Evolutionary conservation across 1,140 invertebrate species (phyloP).

Genomic region (Polypedilum pembai): DNA sequence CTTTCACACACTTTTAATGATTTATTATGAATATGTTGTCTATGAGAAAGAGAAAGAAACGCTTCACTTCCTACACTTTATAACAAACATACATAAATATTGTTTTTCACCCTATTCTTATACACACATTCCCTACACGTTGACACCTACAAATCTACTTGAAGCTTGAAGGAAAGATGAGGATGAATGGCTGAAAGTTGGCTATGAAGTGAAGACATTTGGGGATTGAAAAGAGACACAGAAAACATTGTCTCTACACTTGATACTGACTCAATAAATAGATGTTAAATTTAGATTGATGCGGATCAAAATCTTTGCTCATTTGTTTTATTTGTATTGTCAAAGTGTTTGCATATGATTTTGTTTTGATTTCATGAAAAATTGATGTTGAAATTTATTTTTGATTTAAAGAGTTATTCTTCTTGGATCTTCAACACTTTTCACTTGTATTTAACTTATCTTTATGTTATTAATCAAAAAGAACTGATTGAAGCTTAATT

Average conservation of each 20-base stretch:
- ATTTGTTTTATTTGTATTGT: not conserved
- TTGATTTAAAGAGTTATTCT: too few relatives aligned
- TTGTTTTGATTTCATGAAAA: too few relatives aligned
- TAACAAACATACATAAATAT: too few relatives aligned
- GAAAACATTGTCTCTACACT: not conserved
- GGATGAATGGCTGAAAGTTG: not conserved
- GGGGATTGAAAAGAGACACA: constrained; percentile 10
- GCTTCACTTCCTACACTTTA: too few relatives aligned
- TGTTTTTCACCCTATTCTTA: too few relatives aligned
- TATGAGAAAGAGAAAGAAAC: too few relatives aligned
- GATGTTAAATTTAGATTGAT: constrained; percentile 19
- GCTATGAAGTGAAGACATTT: constrained; percentile 17
- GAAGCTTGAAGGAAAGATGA: not conserved
- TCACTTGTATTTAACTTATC: too few relatives aligned
- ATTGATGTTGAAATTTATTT: too few relatives aligned
- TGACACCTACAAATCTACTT: constrained; percentile 17
- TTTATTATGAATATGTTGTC: not conserved
- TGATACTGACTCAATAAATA: not conserved
- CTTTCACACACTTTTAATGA: not conserved
- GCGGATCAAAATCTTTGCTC: not conserved
- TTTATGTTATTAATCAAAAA: too few relatives aligned
- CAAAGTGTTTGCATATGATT: too few relatives aligned
- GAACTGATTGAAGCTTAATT: too few relatives aligned
- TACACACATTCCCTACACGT: not conserved
- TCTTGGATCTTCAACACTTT: too few relatives aligned